Percentiles rank a stretch among this genome's conserved stretches.
These are phyloP conservation scores for Tenthredo amoena DNA, from an alignment of 2,888 invertebrate species.

Conservation along the genomic window DNA sequence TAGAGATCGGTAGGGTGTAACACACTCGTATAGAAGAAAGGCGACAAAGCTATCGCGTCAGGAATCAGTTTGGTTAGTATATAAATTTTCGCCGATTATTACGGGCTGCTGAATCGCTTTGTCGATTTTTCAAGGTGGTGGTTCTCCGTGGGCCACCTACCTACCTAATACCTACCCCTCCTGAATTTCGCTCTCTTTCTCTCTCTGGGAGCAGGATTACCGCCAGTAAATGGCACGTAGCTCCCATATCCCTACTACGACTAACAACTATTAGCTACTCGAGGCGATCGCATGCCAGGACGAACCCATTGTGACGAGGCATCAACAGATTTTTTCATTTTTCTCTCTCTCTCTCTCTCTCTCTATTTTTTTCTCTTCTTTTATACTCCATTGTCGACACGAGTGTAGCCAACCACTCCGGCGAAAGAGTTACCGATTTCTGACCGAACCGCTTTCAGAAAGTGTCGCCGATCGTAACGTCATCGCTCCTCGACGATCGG, in stretches of 20 bases:
- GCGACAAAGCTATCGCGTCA: constrained; percentile 49
- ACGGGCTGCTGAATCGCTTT: constrained; percentile 32
- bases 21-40: neutral
- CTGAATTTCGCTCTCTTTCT: neutral
- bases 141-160: neutral
- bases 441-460: neutral
- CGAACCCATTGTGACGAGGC: constrained; percentile 31
- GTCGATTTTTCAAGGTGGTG: constrained; percentile 26
- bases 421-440: constrained; percentile 1
- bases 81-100: constrained; percentile 19
- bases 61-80: constrained; percentile 37
- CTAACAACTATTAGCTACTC: neutral
- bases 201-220: constrained; percentile 12
- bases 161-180: neutral
- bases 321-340: constrained; percentile 35
- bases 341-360: neutral
- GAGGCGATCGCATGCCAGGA: constrained; percentile 36
- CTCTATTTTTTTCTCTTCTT: neutral
- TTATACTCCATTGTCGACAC: neutral
- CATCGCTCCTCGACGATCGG: neutral
- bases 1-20: neutral
- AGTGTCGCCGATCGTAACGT: neutral
- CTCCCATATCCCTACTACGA: neutral
- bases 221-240: constrained; percentile 45
- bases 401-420: neutral